Evolutionary conservation across 2,888 invertebrate species (phyloP), one percentile per base, ranked within the genome.

Genomic region (Polietes domitor): DNA sequence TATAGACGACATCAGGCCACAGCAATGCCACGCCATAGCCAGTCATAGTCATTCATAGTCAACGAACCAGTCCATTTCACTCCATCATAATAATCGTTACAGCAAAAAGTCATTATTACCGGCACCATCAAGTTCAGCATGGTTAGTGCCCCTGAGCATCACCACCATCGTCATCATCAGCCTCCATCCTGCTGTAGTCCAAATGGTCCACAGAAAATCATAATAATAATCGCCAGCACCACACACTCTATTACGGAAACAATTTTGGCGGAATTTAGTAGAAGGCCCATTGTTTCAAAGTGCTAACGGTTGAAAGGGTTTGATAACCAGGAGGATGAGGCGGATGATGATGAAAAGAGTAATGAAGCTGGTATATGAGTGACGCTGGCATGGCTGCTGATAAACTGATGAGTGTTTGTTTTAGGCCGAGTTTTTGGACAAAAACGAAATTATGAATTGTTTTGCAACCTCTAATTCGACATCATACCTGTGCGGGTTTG

Each of bases 201-300:
- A 61, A 10, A 61, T 61, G 61, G 61, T 61, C 28, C 61, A 9
- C 5, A 24, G 28, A 61, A 61, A 61, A 28, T n/a, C 61, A 61
- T 61, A 21, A 61, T 28, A 61, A 61, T 28, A 61, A n/a, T 4
- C n/a, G n/a, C 61, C 28, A 28, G 61, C 61, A 24, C 7, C 19
- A n/a, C 10, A 12, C 58, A 58, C 12, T 12, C 28, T 32, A 32
- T 32, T 28, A 61, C 61, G 61, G 61, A 61, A 61, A 61, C 32
- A 24, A 61, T 61, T 61, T 61, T 28, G 61, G 61, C 55, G 61
- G 26, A 28, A 61, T n/a, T 24, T 58, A 58, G 26, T 7, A n/a
- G 28, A 61, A n/a, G 28, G 37, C 37, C 32, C 32, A 32, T 28
- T 32, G 32, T 47, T n/a, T 47, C n/a, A 12, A n/a, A 47, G n/a